A percentile compares a stretch with the other conserved stretches of the same genome.
These are phyloP conservation scores for Zaprionus ghesquierei DNA, from an alignment of 1,140 invertebrate species.

Conservation along the genomic window DNA sequence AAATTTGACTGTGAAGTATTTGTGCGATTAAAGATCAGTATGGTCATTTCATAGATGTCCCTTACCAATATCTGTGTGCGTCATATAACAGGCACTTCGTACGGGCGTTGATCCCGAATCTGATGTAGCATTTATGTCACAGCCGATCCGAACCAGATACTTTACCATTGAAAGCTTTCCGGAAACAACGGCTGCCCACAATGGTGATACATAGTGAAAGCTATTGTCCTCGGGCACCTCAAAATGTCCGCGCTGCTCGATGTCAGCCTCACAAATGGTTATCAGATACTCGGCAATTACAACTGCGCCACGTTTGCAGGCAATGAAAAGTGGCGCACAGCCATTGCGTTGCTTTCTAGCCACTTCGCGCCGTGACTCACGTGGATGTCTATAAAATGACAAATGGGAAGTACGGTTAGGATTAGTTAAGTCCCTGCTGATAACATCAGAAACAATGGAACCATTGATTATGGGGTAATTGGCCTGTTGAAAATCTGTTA, in stretches of 20 bases:
- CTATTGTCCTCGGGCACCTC: slow-evolving; percentile 89
- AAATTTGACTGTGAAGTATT: slow-evolving; percentile 85
- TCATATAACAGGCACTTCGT: slow-evolving; percentile 96
- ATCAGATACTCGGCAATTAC: slow-evolving; percentile 95
- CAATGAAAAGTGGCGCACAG: slow-evolving; percentile 93
- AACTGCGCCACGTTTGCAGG: slow-evolving; percentile 91
- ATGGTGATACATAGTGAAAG: slow-evolving; percentile 92
- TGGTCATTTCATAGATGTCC: not conserved
- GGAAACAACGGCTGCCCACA: slow-evolving; percentile 97
- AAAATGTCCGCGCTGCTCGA: slow-evolving; percentile 92
- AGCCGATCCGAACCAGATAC: slow-evolving; percentile 90
- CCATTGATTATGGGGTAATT: slow-evolving; percentile 35
- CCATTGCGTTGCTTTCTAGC: slow-evolving; percentile 85
- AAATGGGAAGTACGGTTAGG: slow-evolving; percentile 20
- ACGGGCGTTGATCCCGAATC: slow-evolving; percentile 94
- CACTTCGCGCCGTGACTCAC: slow-evolving; percentile 71
- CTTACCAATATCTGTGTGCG: slow-evolving; percentile 89
- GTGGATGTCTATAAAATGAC: slow-evolving; percentile 46
- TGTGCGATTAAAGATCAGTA: not conserved
- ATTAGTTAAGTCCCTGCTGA: slow-evolving; percentile 10
- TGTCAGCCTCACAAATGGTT: slow-evolving; percentile 90
- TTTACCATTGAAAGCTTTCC: slow-evolving; percentile 91
- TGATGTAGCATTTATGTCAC: slow-evolving; percentile 92
- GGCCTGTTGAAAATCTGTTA: slow-evolving; percentile 7
- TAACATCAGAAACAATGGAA: slow-evolving; percentile 21